Base-by-base conservation (phyloP, 2,797 vertebrate species). In the Nasua narica region DNA sequence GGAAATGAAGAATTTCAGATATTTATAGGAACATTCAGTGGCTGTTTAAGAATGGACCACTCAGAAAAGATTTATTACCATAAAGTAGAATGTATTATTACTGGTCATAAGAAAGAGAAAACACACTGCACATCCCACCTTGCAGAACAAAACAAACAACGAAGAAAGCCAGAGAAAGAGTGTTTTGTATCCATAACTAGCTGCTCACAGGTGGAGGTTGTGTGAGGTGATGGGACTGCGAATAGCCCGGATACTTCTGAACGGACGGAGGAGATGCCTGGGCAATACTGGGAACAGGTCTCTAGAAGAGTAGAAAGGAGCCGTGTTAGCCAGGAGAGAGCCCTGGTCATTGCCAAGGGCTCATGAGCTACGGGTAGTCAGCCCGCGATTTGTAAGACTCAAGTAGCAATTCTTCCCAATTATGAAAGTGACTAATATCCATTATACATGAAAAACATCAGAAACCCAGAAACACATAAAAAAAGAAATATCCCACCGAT, bases 251-350 rank as follows among this genome's bases (percentile, higher is more conserved):
- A 21, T 2, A 27, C 27, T 67, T 10, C 5, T n/a, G 23, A 32
- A 43, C 0, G 23, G 25, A n/a, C 23, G 19, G 32, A 35, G 40
- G 37, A 27, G 48, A 32, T 1, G 16, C 27, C 10, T 0, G 12
- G 0, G 2, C 10, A 32, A 27, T 27, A 32, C 3, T 14, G 46
- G 29, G 35, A 72, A 65, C 13, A 25, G 19, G 8, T 40, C 83
- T 74, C 43, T 12, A n/a, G 21, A 23, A 79, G 54, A 46, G 13
- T 4, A 19, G 18, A 5, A 10, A 43, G 40, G 18, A 2, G 12
- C 35, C 1, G 1, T 0, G 0, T 3, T 58, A 14, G 7, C 58
- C 62, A 27, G n/a, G 29, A 78, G 19, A 8, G 7, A 0, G 14
- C 29, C 40, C 21, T 0, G 18, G 48, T 1, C 19, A 2, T 6